Conservation (phyloP, 2,797 vertebrate species). For the Sebastes paucispinis region DNA sequence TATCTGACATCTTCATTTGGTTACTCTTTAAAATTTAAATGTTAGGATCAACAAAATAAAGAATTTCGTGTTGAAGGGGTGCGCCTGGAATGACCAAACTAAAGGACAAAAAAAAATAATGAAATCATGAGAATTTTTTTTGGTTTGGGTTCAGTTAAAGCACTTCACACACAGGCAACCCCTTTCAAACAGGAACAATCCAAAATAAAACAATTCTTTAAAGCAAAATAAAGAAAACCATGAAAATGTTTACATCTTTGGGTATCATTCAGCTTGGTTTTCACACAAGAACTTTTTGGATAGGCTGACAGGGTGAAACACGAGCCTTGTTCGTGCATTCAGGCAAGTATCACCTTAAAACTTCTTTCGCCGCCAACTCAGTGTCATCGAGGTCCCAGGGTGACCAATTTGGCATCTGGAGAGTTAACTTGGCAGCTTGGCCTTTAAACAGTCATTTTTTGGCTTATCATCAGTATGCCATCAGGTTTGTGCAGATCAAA, state of each 20-base stretch:
- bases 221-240: conserved; percentile 74
- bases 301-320: conserved; percentile 58
- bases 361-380: conserved; percentile 47
- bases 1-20: conserved; percentile 82
- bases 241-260: conserved; percentile 81
- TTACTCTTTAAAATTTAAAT: conserved; percentile 68
- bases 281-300: conserved; percentile 72
- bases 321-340: conserved; percentile 24
- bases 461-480: conserved; percentile 14
- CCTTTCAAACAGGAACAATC: conserved; percentile 61
- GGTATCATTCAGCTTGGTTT: conserved; percentile 78
- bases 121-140: conserved; percentile 51
- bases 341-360: conserved; percentile 21
- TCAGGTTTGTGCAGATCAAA: conserved; percentile 25
- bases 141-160: conserved; percentile 73
- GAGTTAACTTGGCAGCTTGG: conserved; percentile 52
- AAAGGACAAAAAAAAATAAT: conserved; percentile 7
- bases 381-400: conserved; percentile 47
- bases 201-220: conserved; percentile 44
- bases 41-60: conserved; percentile 63
- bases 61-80: conserved; percentile 49
- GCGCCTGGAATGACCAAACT: conserved; percentile 40
- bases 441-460: conserved; percentile 31
- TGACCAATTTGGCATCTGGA: conserved; percentile 71
- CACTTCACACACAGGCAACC: conserved; percentile 63